These are phyloP conservation scores for Meteorus colon DNA, from an alignment of 2,888 invertebrate genomes.

Conservation along the genomic window DNA sequence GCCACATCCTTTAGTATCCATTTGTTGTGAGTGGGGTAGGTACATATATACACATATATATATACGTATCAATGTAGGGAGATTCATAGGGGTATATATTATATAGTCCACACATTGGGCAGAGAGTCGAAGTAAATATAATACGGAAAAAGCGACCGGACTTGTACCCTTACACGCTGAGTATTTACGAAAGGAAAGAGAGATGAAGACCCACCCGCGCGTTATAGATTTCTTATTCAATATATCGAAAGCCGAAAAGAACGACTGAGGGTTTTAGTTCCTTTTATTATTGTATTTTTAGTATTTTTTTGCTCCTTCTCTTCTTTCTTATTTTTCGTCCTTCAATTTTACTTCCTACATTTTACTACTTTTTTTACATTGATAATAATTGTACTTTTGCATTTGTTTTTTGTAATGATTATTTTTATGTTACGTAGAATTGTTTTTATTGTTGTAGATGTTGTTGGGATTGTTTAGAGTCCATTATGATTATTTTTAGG, in stretches of 20 bases:
- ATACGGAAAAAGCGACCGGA: conserved; percentile 44
- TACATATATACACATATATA: too few species aligned
- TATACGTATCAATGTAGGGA: too few species aligned
- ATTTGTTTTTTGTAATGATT: background rate
- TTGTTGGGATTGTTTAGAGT: too few species aligned
- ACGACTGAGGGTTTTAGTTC: conserved; percentile 24
- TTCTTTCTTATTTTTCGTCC: background rate
- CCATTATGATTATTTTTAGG: too few species aligned
- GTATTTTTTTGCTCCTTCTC: background rate
- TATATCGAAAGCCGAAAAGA: conserved; percentile 37
- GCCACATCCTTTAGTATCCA: conserved; percentile 63
- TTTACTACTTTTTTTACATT: background rate
- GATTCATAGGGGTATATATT: background rate
- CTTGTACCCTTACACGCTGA: conserved; percentile 36
- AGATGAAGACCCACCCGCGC: conserved; percentile 21
- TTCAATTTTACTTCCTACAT: background rate
- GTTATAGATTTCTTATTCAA: conserved; percentile 46
- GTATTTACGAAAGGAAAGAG: conserved; percentile 1
- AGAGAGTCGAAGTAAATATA: conserved; percentile 54
- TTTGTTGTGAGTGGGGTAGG: conserved; percentile 57
- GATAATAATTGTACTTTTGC: conserved; percentile 1
- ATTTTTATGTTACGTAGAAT: too few species aligned
- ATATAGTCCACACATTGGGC: conserved; percentile 24
- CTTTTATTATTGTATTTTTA: background rate
- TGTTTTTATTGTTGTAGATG: too few species aligned